Base-by-base conservation (phyloP, 1,140 invertebrate species). In the Sycophaga agraensis region DNA sequence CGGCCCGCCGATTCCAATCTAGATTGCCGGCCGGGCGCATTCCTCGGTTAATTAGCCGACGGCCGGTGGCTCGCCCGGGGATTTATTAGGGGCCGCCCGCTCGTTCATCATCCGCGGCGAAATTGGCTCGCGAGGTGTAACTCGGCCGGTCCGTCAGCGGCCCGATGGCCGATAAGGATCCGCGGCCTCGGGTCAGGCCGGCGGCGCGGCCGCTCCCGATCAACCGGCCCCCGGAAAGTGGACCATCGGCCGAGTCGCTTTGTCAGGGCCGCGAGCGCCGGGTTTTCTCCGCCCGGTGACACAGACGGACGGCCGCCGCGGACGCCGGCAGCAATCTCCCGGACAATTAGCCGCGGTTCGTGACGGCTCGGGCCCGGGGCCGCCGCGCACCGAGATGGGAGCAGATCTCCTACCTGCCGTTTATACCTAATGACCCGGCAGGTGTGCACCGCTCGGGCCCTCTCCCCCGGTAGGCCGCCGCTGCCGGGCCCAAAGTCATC, bases 291-390 rank as follows among this genome's bases (percentile, higher is more conserved):
- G n/a, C n/a, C n/a, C n/a, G n/a, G n/a, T n/a, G n/a, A n/a, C n/a
- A n/a, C n/a, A n/a, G n/a, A n/a, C n/a, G n/a, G n/a, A n/a, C n/a
- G n/a, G n/a, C n/a, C n/a, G n/a, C n/a, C 11, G 48, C 9, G 46
- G 70, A 72, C 70, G 73, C 75, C n/a, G 68, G 73, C 75, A 75
- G 75, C 76, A 78, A 80, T 79, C 75, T 80, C 71, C 68, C 60
- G 73, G 78, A 80, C 77, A 79, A 79, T 80, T 80, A 80, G 77
- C 77, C 70, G 71, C 66, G 72, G 74, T 77, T 80, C 76, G 77
- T 79, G 78, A 80, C 76, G 77, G 74, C 73, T 77, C 70, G 59
- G 12, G 19, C 49, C 39, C 11, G 26, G 26, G 42, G 19, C 42
- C 8, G 19, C 40, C 40, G 5, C n/a, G 45, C 5, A 48, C 22